Percentiles rank a stretch among this genome's conserved stretches.
These are phyloP conservation scores for Scomberomorus guttatus DNA, from an alignment of 2,797 vertebrate genomes.

Conservation along the genomic window DNA sequence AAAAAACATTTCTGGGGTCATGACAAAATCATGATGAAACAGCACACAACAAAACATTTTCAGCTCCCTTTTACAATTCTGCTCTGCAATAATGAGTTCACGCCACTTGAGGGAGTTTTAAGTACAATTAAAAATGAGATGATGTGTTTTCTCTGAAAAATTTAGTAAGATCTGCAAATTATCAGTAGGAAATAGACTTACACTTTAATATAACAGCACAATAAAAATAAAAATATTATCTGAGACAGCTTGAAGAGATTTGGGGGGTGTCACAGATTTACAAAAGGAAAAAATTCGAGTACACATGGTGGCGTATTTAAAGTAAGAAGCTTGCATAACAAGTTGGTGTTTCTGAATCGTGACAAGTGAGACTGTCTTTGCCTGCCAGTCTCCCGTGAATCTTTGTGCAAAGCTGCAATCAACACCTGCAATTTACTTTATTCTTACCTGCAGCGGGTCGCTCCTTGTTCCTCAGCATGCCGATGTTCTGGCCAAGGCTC, in stretches of 20 bases:
- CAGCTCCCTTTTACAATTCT: no score
- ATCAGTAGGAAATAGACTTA: background rate
- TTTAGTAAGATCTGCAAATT: background rate
- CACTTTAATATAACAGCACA: background rate
- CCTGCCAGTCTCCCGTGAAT: background rate
- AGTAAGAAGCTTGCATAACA: background rate
- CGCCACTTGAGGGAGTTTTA: slow-evolving; percentile 40
- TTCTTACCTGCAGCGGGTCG: slow-evolving; percentile 88
- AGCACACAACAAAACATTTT: background rate
- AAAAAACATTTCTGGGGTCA: slow-evolving; percentile 23
- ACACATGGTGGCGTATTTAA: background rate
- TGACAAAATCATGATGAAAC: background rate
- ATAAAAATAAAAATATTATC: background rate
- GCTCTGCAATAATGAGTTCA: background rate
- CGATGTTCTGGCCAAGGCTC: slow-evolving; percentile 97
- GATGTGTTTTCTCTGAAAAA: background rate
- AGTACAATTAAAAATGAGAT: background rate
- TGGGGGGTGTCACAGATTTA: no score
- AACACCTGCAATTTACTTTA: background rate
- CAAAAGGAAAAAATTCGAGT: background rate
- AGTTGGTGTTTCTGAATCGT: background rate
- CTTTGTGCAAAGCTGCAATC: background rate
- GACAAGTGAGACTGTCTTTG: background rate
- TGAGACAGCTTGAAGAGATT: background rate
- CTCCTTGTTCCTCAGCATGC: slow-evolving; percentile 97